Base-by-base conservation (phyloP, 1,140 invertebrate species). In the Philotrypesis tridentata region DNA sequence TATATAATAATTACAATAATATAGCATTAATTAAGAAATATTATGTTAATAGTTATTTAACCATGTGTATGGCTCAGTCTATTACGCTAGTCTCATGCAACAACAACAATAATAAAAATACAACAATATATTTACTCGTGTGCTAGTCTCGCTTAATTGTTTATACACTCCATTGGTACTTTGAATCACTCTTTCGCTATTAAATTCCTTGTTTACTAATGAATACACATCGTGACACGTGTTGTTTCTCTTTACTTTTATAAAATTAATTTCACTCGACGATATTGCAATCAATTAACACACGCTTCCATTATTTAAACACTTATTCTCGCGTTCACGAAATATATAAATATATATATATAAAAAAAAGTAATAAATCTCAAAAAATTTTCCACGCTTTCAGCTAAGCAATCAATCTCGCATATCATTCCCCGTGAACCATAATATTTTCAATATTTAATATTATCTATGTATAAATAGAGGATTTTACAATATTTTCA, bases 21-120 rank as follows among this genome's bases (percentile, higher is more conserved):
- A 86, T 87, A 89, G 85, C 83, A 89, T 87, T 88, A 87, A 90
- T 89, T 90, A 89, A 90, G 87, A 89, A 88, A 85, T 87, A 89
- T 88, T 88, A 88, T 84, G 87, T 89, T 89, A 89, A 89, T 89
- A 90, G 85, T 89, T 89, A 89, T 88, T 88, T 86, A 90, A 90
- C 87, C 89, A 90, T 82, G 48, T 84, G 78, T 88, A 89, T 89
- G 88, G 89, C 87, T 90, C 89, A 90, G 88, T 90, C 89, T 90
- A 90, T 90, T 89, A 89, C 83, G 85, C 89, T 90, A 90, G 86
- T 89, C 85, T 90, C 89, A 90, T 90, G 89, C 89, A 90, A 89
- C 87, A 89, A 90, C 87, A 90, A 90, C 89, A 90, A 90, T 89
- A 90, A 90, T 88, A 90, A 65, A 89, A 87, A 89, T 89, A 90